Percentiles rank a stretch among this genome's conserved stretches.
These are phyloP conservation scores for Mesoligia furuncula DNA, from an alignment of 2,888 invertebrate species.

Conservation along the genomic window DNA sequence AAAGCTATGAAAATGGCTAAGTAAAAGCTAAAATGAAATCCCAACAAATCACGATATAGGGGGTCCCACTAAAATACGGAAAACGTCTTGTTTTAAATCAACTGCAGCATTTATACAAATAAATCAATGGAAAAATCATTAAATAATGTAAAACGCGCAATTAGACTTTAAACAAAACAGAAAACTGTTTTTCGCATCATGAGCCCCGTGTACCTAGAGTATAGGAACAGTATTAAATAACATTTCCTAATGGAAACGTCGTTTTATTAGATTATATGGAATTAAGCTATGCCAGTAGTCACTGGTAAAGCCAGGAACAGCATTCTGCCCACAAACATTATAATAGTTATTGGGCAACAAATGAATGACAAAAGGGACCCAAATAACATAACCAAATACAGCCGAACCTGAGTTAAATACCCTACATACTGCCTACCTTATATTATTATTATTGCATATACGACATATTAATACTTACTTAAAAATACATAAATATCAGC, in stretches of 20 bases:
- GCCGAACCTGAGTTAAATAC: conserved; percentile 10
- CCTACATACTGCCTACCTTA: conserved; percentile 41
- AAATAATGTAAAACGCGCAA: conserved; percentile 29
- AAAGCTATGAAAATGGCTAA: background rate
- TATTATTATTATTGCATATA: conserved; percentile 54
- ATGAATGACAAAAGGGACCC: conserved; percentile 26
- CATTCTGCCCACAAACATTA: conserved; percentile 27
- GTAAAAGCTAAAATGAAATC: conserved; percentile 44
- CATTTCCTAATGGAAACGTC: conserved; percentile 51
- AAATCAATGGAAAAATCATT: conserved; percentile 33
- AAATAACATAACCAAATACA: conserved; percentile 20
- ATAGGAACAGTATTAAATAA: conserved; percentile 70
- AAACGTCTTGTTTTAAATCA: conserved; percentile 30
- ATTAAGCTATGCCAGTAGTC: conserved; percentile 56
- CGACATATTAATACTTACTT: conserved; percentile 39
- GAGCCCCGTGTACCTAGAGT: conserved; percentile 69
- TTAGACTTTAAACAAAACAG: conserved; percentile 36
- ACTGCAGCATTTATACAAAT: conserved; percentile 33
- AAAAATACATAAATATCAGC: conserved; percentile 53
- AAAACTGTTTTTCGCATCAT: conserved; percentile 9
- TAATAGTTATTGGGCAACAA: conserved; percentile 29
- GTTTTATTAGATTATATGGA: conserved; percentile 41
- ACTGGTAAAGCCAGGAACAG: conserved; percentile 60
- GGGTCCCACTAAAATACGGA: conserved; percentile 11
- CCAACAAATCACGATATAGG: conserved; percentile 23